Conservation (phyloP, 2,888 invertebrate genomes). For the Campoplex capitator region DNA sequence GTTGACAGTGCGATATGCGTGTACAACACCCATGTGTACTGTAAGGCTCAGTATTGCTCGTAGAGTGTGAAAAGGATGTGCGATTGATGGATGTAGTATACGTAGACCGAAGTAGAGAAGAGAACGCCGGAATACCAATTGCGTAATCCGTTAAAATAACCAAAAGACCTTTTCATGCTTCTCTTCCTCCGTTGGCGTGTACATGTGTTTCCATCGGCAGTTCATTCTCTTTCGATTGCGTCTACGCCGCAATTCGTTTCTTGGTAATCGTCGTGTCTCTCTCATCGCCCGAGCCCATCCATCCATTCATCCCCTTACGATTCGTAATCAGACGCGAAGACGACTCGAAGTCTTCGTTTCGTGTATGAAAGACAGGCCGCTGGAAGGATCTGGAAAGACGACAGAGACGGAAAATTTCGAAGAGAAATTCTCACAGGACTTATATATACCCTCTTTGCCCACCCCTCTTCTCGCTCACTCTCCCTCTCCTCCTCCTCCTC, state of each 20-base stretch:
- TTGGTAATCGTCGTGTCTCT: constrained; percentile 30
- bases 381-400: constrained; percentile 37
- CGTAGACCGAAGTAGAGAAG: constrained; percentile 1
- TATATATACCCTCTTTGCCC: constrained; percentile 18
- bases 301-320: constrained; percentile 52
- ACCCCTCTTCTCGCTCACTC: constrained; percentile 28
- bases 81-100: neutral
- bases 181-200: constrained; percentile 14
- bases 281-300: constrained; percentile 33
- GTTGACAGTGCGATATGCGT: constrained; percentile 20
- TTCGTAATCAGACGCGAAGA: constrained; percentile 64
- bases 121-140: constrained; percentile 22
- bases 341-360: constrained; percentile 50
- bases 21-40: constrained; percentile 19
- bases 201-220: constrained; percentile 25
- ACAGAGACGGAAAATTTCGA: constrained; percentile 41
- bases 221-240: constrained; percentile 59
- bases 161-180: constrained; percentile 32
- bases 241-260: constrained; percentile 43
- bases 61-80: constrained; percentile 35
- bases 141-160: constrained; percentile 58
- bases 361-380: constrained; percentile 27
- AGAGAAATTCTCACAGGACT: constrained; percentile 50
- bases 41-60: constrained; percentile 4
- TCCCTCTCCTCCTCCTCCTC: constrained; percentile 22